Base-by-base conservation (phyloP, 2,113 vertebrate species). In the Siphamia tubifer region DNA sequence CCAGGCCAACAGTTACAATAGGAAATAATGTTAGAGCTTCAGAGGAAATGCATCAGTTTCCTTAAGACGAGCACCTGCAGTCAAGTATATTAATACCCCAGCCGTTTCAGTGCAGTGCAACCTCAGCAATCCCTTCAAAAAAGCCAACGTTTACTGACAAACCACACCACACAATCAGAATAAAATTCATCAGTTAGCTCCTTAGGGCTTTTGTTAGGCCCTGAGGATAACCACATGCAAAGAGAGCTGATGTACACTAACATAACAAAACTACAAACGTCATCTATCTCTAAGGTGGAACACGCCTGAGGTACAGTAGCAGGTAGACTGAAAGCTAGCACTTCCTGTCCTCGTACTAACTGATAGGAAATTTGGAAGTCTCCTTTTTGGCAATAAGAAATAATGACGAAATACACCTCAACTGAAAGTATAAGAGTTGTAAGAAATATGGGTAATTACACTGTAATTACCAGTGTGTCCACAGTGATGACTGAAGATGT, bases 131-230 rank as follows among this genome's bases (percentile, higher is more conserved):
- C 57, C 68, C 34, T 74, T 67, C 5, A 61, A 56, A 84, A 79
- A 56, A 58, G 51, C 7, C 68, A 81, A 85, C 81, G 82, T 87
- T 82, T 85, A 69, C 74, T 73, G 88, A 85, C 66, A 77, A 78
- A 86, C 24, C 35, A 6, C 2, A 9, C 53, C 24, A 34, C 3
- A 57, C 36, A 48, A 34, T 62, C n/a, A n/a, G n/a, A 79, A 79
- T 88, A 84, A 81, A 85, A 87, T 77, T 88, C 84, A 91, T 86
- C 82, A 80, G 63, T 82, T 70, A 84, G 77, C 57, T 78, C 74
- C 55, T 47, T 35, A 19, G 64, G 76, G 83, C 56, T 88, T 84
- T 87, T 58, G 35, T 38, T 19, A 54, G 77, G 68, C 81, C 74
- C 57, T 5, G 45, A 76, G 77, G 83, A 90, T 86, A 84, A 84